These are phyloP conservation scores for Odontomyia ornata DNA, from an alignment of 2,888 invertebrate genomes.

Conservation along the genomic window DNA sequence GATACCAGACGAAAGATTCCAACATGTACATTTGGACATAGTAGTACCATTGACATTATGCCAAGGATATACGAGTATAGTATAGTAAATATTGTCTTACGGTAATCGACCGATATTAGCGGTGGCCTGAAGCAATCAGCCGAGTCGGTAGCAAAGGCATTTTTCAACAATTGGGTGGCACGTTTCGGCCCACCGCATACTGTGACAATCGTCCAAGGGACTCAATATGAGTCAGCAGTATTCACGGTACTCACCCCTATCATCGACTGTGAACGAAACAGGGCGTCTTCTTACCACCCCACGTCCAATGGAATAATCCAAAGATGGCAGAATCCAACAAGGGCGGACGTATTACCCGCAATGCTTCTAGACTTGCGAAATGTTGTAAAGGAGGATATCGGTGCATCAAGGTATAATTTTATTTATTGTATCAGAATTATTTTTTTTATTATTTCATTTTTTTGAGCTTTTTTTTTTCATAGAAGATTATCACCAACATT, in stretches of 20 bases:
- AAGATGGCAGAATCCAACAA: background rate
- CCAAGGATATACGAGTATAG: background rate
- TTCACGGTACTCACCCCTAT: too few species aligned
- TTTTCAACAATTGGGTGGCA: too few species aligned
- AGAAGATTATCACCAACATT: too few species aligned
- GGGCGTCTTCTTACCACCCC: background rate
- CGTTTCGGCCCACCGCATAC: too few species aligned
- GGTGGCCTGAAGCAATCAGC: too few species aligned
- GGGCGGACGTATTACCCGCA: background rate
- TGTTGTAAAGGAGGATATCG: background rate
- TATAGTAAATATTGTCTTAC: background rate
- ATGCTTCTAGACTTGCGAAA: background rate
- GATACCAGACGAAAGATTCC: too few species aligned
- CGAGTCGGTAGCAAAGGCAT: too few species aligned
- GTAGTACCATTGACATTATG: background rate
- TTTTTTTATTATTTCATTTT: too few species aligned
- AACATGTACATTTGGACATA: too few species aligned
- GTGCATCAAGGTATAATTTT: background rate
- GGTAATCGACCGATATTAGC: background rate
- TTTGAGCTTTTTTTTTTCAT: too few species aligned
- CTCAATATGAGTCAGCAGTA: too few species aligned
- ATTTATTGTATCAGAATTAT: too few species aligned
- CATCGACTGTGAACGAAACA: background rate
- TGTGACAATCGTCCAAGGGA: background rate
- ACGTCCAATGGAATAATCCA: background rate